A percentile compares a stretch with the other conserved stretches of the same genome.
Conservation (phyloP, 2,888 invertebrate genomes). For the Apocheima hispidaria region DNA sequence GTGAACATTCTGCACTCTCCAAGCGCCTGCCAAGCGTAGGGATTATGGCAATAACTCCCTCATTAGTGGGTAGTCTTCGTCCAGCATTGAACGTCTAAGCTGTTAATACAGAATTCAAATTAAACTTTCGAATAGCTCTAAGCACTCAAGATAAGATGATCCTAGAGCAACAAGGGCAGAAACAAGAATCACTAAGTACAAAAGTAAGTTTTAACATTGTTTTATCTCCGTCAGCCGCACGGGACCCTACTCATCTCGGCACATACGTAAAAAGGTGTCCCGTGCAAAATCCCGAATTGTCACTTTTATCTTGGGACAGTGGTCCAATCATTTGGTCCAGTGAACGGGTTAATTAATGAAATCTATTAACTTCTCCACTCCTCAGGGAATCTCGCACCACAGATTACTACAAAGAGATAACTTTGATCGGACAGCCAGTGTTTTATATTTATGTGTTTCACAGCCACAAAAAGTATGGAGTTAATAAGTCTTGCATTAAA, state of each 20-base stretch:
- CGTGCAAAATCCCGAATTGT: constrained; percentile 73
- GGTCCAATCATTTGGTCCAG: constrained; percentile 83
- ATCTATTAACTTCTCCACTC: constrained; percentile 83
- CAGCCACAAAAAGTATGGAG: not conserved
- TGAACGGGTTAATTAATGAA: constrained; percentile 86
- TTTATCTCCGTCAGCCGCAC: not conserved
- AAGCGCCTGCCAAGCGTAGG: no score
- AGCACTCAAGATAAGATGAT: not conserved
- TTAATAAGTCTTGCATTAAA: no score
- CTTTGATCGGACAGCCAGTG: not conserved
- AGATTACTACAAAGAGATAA: not conserved
- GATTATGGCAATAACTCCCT: no score
- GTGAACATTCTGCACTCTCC: no score
- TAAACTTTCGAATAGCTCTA: no score
- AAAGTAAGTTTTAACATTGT: no score
- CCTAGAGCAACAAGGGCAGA: not conserved
- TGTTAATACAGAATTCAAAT: not conserved
- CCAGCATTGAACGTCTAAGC: no score
- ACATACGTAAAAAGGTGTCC: constrained; percentile 35
- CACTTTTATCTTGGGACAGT: constrained; percentile 75
- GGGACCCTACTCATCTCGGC: constrained; percentile 19
- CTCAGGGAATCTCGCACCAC: constrained; percentile 61
- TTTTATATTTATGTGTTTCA: not conserved
- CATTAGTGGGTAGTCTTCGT: no score
- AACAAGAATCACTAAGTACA: no score